A percentile compares a stretch with the other conserved stretches of the same genome.
phyloP scores from a whole-genome alignment of 1,140 invertebrate species.

The Myzus persicae region DNA sequence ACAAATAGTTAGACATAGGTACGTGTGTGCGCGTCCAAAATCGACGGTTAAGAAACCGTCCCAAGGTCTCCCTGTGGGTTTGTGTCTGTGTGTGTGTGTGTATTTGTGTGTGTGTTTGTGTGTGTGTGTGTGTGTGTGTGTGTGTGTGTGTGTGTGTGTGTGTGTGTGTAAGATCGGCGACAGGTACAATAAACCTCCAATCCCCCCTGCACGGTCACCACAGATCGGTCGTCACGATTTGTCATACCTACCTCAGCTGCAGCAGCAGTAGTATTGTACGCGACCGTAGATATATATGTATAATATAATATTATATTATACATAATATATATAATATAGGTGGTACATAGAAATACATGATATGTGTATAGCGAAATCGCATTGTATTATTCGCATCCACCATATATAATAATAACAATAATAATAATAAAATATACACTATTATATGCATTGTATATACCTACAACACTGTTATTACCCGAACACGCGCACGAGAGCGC shows the following conservation, averaged over 20 bases:
- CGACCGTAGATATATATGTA: not conserved
- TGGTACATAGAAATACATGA: too few species aligned
- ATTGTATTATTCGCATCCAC: not conserved
- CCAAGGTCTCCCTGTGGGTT: slow-evolving; percentile 46
- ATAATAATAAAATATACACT: not conserved
- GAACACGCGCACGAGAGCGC: not conserved
- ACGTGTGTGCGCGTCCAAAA: not conserved
- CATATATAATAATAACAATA: not conserved
- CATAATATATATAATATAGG: not conserved
- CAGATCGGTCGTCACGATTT: not conserved
- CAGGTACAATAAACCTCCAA: slow-evolving; percentile 29
- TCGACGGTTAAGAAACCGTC: slow-evolving; percentile 55
- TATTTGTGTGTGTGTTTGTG: not conserved
- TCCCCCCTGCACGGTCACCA: not conserved
- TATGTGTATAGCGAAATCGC: not conserved
- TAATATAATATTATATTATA: not conserved
- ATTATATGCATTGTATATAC: not conserved
- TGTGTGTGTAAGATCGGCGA: not conserved
- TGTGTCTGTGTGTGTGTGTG: too few species aligned
- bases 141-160: not conserved
- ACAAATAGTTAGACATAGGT: not conserved
- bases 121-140: too few species aligned
- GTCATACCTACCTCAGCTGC: not conserved
- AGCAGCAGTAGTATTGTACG: not conserved
- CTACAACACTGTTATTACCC: not conserved